Evolutionary conservation across 1,140 invertebrate species (phyloP).

Genomic region (Lepidurus couesii): DNA sequence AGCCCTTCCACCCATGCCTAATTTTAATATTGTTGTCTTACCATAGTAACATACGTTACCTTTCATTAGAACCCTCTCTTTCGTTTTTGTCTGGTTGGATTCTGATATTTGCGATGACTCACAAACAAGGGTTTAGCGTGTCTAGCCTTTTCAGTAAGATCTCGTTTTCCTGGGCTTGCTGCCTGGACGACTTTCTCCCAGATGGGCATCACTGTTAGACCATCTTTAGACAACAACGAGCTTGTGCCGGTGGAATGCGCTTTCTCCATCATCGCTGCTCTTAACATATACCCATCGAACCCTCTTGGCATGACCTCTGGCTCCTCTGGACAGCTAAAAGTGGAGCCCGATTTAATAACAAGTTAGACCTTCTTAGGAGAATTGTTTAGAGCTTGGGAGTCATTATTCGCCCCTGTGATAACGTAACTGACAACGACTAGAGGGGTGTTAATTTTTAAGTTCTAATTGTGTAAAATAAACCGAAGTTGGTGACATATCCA

Average conservation of each 20-base stretch:
- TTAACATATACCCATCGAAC: not conserved
- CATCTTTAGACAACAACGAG: not conserved
- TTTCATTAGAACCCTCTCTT: not conserved
- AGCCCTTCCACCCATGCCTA: not conserved
- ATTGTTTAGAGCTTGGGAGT: not conserved
- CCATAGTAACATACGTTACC: not conserved
- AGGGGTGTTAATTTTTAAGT: not conserved
- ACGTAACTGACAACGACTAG: not conserved
- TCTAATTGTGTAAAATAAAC: not conserved
- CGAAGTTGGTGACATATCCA: not conserved
- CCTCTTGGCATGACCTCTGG: not conserved
- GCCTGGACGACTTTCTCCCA: not conserved
- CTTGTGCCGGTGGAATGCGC: not conserved
- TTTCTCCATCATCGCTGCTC: conserved; percentile 12
- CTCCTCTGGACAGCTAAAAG: not conserved
- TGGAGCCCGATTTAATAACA: not conserved
- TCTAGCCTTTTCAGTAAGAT: not conserved
- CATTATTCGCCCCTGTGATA: not conserved
- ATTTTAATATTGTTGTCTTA: not conserved
- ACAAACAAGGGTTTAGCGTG: not conserved
- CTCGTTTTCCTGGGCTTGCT: not conserved
- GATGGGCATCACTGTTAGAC: not conserved
- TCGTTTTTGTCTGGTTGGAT: not conserved
- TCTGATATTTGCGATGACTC: not conserved
- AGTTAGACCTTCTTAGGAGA: not conserved